Evolutionary conservation across 2,888 invertebrate species (phyloP).

Genomic region (Mesochorus sp.): DNA sequence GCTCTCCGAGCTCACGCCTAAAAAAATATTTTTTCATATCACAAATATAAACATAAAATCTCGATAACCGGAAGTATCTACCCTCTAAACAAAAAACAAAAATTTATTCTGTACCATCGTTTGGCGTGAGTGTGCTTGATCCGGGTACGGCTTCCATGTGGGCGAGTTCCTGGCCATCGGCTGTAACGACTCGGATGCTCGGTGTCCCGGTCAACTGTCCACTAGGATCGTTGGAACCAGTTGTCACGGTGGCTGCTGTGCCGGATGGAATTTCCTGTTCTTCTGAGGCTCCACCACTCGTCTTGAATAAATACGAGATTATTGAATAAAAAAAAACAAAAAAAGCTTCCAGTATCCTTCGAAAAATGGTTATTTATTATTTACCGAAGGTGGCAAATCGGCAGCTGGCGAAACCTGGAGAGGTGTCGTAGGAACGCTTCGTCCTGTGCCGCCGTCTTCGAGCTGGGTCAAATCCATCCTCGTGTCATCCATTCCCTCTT

Average conservation of each 20-base stretch:
- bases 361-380: conserved; percentile 4
- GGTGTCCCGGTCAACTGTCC: conserved; percentile 72
- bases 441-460: conserved; percentile 85
- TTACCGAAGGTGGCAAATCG: conserved; percentile 76
- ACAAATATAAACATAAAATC: neutral
- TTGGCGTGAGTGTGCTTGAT: conserved; percentile 72
- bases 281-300: conserved; percentile 74
- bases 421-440: conserved; percentile 88
- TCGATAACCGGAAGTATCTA: neutral
- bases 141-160: conserved; percentile 74
- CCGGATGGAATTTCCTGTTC: conserved; percentile 76
- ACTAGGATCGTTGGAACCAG: conserved; percentile 70
- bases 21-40: conserved; percentile 2
- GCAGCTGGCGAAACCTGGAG: conserved; percentile 85
- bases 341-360: too few species aligned
- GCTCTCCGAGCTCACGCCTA: conserved; percentile 85
- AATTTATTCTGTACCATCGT: conserved; percentile 71
- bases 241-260: conserved; percentile 68
- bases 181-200: conserved; percentile 69
- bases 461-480: conserved; percentile 88
- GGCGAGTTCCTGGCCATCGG: conserved; percentile 73
- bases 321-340: too few species aligned
- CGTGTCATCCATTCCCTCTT: conserved; percentile 89
- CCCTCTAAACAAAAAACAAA: too few species aligned
- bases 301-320: conserved; percentile 63